Conservation (phyloP, 1,140 invertebrate genomes). For the Zaprionus vittiger region DNA sequence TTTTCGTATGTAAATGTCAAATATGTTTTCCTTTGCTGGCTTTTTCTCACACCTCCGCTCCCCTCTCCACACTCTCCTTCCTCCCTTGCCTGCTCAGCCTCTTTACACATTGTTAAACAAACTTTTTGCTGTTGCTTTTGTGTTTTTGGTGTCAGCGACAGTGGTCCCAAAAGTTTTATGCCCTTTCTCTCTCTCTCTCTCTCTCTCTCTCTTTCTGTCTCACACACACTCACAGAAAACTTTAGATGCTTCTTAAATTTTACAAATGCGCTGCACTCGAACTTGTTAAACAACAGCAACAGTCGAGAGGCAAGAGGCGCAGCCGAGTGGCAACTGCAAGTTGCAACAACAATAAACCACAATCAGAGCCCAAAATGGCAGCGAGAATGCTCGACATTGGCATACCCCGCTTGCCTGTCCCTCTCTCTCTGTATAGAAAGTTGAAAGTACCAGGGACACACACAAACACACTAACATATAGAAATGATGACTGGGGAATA, state of each 20-base stretch:
- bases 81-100: constrained; percentile 39
- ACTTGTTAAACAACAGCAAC: constrained; percentile 74
- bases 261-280: constrained; percentile 77
- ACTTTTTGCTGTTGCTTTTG: constrained; percentile 68
- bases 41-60: constrained; percentile 27
- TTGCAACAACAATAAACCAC: constrained; percentile 40
- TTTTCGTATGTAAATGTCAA: constrained; percentile 80
- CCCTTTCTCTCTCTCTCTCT: not conserved
- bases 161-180: constrained; percentile 64
- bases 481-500: not conserved
- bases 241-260: constrained; percentile 77
- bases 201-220: not conserved
- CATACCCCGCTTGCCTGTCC: not conserved
- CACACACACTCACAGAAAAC: constrained; percentile 35
- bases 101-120: constrained; percentile 76
- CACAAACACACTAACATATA: not conserved
- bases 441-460: not conserved
- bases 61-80: constrained; percentile 10
- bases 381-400: constrained; percentile 3
- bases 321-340: not conserved
- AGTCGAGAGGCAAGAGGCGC: constrained; percentile 7
- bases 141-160: constrained; percentile 75
- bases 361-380: constrained; percentile 8
- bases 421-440: not conserved
- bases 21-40: constrained; percentile 69